A percentile compares a stretch with the other conserved stretches of the same genome.
Conservation (phyloP, 2,888 invertebrate genomes). For the Scaptomyza tumidula region DNA sequence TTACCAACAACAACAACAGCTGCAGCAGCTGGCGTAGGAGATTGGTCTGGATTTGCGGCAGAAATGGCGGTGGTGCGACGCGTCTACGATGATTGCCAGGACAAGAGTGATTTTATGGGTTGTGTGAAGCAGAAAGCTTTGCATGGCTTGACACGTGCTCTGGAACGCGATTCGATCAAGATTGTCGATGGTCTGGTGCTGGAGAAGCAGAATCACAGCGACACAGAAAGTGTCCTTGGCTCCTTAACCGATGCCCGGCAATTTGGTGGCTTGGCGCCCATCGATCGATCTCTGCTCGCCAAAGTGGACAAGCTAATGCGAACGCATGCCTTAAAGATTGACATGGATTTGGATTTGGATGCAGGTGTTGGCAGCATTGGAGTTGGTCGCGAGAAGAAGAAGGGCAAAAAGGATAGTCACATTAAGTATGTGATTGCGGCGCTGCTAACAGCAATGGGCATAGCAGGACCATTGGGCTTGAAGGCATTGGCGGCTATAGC, state of each 20-base stretch:
- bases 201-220: constrained; percentile 86
- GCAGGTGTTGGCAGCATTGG: constrained; percentile 32
- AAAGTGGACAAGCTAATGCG: constrained; percentile 87
- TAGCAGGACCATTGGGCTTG: constrained; percentile 89
- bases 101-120: constrained; percentile 86
- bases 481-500: constrained; percentile 90
- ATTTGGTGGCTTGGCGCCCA: constrained; percentile 86
- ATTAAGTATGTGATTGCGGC: constrained; percentile 87
- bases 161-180: constrained; percentile 87
- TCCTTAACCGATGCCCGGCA: constrained; percentile 86
- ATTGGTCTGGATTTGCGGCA: constrained; percentile 82
- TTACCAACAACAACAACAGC: neutral
- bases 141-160: constrained; percentile 86
- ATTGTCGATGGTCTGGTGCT: constrained; percentile 87
- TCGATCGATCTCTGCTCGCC: constrained; percentile 85
- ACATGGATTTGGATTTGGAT: constrained; percentile 83
- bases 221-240: constrained; percentile 82
- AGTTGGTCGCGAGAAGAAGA: constrained; percentile 83
- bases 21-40: constrained; percentile 8
- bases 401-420: constrained; percentile 82
- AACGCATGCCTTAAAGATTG: constrained; percentile 88
- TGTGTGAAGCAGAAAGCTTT: constrained; percentile 88
- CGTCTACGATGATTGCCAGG: constrained; percentile 88
- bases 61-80: constrained; percentile 87
- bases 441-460: constrained; percentile 88